These are phyloP conservation scores for Pterostichus madidus DNA, from an alignment of 2,888 invertebrate genomes.

Conservation along the genomic window DNA sequence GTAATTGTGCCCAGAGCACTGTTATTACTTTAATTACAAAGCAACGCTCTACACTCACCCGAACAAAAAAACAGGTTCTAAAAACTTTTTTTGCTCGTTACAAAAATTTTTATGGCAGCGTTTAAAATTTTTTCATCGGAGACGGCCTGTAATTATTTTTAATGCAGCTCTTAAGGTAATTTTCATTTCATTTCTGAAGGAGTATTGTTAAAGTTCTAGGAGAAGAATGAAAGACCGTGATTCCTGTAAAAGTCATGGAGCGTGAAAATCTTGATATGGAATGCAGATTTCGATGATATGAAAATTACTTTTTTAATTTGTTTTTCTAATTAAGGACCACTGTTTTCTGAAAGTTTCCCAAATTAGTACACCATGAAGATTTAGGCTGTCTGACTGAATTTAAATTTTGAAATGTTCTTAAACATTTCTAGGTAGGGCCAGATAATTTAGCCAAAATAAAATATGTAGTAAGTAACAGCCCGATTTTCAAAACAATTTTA, in stretches of 20 bases:
- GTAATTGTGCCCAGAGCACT: slow-evolving; percentile 67
- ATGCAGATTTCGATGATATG: slow-evolving; percentile 5
- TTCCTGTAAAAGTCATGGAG: slow-evolving; percentile 32
- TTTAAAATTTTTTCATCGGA: slow-evolving; percentile 68
- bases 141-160: slow-evolving; percentile 69
- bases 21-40: slow-evolving; percentile 71
- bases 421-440: too few relatives aligned
- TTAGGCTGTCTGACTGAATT: too few relatives aligned
- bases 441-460: too few relatives aligned
- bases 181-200: slow-evolving; percentile 65
- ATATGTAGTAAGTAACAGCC: too few relatives aligned
- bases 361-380: neutral
- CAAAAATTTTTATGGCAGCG: slow-evolving; percentile 68
- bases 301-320: slow-evolving; percentile 45
- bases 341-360: neutral
- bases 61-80: slow-evolving; percentile 68
- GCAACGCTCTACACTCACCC: slow-evolving; percentile 68
- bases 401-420: too few relatives aligned
- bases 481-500: too few relatives aligned
- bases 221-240: slow-evolving; percentile 5
- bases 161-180: slow-evolving; percentile 67
- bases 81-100: slow-evolving; percentile 67
- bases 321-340: slow-evolving; percentile 28
- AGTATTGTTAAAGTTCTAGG: slow-evolving; percentile 47
- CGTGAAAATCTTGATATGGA: slow-evolving; percentile 26